These are phyloP conservation scores for Chaetodon trifascialis DNA, from an alignment of 2,113 vertebrate species.

Conservation along the genomic window DNA sequence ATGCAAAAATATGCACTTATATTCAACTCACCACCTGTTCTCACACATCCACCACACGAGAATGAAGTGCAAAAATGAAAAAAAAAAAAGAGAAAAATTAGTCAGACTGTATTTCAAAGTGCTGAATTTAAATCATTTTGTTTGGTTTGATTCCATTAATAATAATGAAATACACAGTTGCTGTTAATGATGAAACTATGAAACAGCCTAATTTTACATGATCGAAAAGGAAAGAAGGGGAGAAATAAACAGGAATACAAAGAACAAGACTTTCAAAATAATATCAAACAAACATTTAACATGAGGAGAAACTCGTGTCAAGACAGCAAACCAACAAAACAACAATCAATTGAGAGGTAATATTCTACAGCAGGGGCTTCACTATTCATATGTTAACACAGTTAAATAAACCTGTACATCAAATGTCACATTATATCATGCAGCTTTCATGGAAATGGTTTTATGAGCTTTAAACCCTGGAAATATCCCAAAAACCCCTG, in stretches of 20 bases:
- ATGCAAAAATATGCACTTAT: neutral
- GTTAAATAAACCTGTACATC: neutral
- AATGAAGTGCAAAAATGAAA: neutral
- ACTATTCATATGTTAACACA: neutral
- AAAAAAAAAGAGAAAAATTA: slow-evolving; percentile 11
- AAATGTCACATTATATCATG: neutral
- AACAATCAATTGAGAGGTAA: neutral
- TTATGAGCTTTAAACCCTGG: neutral
- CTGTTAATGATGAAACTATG: slow-evolving; percentile 2
- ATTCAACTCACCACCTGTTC: slow-evolving; percentile 67
- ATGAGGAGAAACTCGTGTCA: neutral
- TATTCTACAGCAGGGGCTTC: slow-evolving; percentile 32
- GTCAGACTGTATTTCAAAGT: neutral
- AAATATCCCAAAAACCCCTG: neutral
- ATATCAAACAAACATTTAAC: slow-evolving; percentile 5
- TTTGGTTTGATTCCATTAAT: neutral
- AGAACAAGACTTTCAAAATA: slow-evolving; percentile 1
- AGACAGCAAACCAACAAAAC: neutral
- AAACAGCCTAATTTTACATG: neutral
- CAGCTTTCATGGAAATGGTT: neutral
- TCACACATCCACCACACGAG: slow-evolving; percentile 2
- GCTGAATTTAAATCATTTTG: neutral
- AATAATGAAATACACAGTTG: neutral
- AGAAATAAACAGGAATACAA: neutral
- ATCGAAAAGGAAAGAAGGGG: neutral